Evolutionary conservation across 2,888 invertebrate species (phyloP).

Genomic region (Calephelis perditalis): DNA sequence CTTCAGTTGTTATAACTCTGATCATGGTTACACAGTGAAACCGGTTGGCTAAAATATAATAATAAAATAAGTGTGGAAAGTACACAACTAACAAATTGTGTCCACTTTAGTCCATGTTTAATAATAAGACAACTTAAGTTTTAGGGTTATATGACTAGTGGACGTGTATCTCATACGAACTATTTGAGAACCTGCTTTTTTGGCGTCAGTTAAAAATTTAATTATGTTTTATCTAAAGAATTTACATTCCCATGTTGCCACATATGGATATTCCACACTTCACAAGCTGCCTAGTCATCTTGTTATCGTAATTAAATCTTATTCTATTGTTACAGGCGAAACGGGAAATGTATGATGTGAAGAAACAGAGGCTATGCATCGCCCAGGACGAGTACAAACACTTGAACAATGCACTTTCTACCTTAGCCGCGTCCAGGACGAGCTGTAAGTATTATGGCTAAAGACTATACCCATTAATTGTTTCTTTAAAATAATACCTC

Average conservation of each 20-base stretch:
- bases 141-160: too few relatives aligned
- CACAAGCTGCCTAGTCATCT: slow-evolving; percentile 10
- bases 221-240: slow-evolving; percentile 9
- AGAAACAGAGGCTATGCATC: slow-evolving; percentile 93
- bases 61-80: too few relatives aligned
- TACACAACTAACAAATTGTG: too few relatives aligned
- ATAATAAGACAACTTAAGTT: too few relatives aligned
- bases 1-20: too few relatives aligned
- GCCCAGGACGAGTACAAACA: slow-evolving; percentile 98
- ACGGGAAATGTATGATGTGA: slow-evolving; percentile 97
- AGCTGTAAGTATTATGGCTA: slow-evolving; percentile 85
- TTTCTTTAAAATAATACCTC: too few relatives aligned
- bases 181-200: too few relatives aligned
- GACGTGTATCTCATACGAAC: too few relatives aligned
- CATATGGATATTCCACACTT: slow-evolving; percentile 1
- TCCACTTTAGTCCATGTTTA: too few relatives aligned
- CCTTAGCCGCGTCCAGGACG: slow-evolving; percentile 92
- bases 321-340: slow-evolving; percentile 85
- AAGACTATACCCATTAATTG: too few relatives aligned
- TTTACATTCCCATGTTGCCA: slow-evolving; percentile 11
- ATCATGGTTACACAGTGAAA: too few relatives aligned
- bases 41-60: too few relatives aligned
- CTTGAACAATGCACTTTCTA: slow-evolving; percentile 89
- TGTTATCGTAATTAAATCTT: slow-evolving; percentile 17
- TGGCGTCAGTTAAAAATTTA: neutral